A percentile compares a stretch with the other conserved stretches of the same genome.
Evolutionary conservation across 2,113 vertebrate genomes (phyloP).

Genomic region (Cyprinus carpio): DNA sequence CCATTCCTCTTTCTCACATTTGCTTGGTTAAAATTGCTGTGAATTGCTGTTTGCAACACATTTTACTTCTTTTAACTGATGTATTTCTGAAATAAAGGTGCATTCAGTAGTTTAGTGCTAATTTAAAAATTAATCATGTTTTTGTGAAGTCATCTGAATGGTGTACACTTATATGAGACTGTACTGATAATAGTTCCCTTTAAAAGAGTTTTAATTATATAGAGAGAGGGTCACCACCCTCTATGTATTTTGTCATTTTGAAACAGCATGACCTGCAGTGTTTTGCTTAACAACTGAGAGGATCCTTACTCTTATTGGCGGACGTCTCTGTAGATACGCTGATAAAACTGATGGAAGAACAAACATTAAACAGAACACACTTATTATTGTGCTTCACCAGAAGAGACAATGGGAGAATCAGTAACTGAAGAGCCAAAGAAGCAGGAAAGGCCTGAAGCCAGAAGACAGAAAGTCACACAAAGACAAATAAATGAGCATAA

Average conservation of each 20-base stretch:
- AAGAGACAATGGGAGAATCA: background rate
- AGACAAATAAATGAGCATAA: background rate
- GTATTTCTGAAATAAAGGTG: too few species aligned
- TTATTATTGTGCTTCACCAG: background rate
- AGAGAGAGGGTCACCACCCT: background rate
- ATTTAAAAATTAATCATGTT: background rate
- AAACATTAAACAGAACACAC: background rate
- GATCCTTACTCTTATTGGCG: too few species aligned
- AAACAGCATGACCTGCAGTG: background rate
- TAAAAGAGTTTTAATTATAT: background rate
- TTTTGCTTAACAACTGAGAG: background rate
- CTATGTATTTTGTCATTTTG: background rate
- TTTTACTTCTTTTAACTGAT: background rate
- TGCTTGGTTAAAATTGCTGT: background rate
- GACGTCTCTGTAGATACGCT: background rate
- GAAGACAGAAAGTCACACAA: background rate
- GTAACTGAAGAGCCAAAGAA: background rate
- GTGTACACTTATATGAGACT: background rate
- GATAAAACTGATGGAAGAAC: background rate
- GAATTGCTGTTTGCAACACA: background rate
- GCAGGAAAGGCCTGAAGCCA: background rate
- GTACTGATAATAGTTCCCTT: background rate
- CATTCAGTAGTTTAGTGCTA: background rate
- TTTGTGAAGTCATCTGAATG: background rate
- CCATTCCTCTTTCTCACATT: background rate